Percentiles rank a stretch among this genome's conserved stretches.
These are phyloP conservation scores for Steatocranus sp. DNA, from an alignment of 2,797 vertebrate species.

Conservation along the genomic window DNA sequence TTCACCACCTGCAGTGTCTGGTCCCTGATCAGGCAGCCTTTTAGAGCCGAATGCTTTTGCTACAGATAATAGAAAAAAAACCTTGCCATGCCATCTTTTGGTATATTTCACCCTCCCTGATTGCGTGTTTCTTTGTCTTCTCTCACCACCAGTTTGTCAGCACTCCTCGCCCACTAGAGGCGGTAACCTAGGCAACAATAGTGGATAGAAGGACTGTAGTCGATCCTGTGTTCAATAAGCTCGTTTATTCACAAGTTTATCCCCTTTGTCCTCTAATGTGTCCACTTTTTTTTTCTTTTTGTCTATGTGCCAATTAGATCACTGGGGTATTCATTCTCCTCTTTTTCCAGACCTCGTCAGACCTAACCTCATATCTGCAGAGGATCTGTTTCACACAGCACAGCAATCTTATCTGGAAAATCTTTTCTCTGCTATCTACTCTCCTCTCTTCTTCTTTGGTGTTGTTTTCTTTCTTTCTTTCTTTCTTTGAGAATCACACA, in stretches of 20 bases:
- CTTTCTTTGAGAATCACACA: not conserved
- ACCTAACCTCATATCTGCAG: conserved; percentile 19
- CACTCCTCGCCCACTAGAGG: conserved; percentile 23
- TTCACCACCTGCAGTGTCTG: not conserved
- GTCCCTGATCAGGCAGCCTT: not conserved
- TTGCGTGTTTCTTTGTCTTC: not conserved
- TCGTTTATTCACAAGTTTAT: conserved; percentile 39
- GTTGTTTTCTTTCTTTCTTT: not conserved
- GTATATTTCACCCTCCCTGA: not conserved
- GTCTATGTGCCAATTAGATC: not conserved
- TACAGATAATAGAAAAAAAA: not conserved
- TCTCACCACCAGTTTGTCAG: conserved; percentile 21
- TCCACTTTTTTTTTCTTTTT: not conserved
- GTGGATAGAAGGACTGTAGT: conserved; percentile 17
- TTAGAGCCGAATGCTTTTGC: not conserved
- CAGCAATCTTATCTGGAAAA: conserved; percentile 15
- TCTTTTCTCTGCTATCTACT: not conserved
- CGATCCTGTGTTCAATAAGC: conserved; percentile 25
- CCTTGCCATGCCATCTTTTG: not conserved
- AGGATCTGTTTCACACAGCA: conserved; percentile 21
- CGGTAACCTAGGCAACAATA: conserved; percentile 64
- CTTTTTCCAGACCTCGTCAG: not conserved
- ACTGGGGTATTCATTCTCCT: not conserved
- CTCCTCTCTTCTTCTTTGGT: not conserved
- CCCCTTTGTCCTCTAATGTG: not conserved